phyloP scores from a whole-genome alignment of 1,140 invertebrate species.

The Artemia franciscana region DNA sequence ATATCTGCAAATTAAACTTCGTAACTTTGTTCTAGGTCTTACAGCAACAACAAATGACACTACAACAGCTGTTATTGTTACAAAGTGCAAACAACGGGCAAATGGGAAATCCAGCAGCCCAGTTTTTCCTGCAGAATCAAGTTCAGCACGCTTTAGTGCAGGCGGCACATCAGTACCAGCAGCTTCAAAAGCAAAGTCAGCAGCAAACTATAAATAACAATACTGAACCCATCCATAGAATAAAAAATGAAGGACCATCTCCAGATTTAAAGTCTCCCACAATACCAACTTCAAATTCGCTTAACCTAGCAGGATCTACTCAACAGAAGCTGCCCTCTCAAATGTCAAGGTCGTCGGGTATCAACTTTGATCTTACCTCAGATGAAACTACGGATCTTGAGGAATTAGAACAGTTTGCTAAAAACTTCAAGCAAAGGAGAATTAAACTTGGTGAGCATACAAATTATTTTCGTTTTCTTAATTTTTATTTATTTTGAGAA shows the following conservation, averaged over 20 bases:
- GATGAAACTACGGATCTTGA: conserved; percentile 86
- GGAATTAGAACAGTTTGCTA: conserved; percentile 86
- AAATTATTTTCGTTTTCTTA: too few relatives aligned
- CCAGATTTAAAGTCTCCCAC: conserved; percentile 11
- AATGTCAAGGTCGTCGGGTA: conserved; percentile 13
- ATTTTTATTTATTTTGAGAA: too few relatives aligned
- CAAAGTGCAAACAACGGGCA: conserved; percentile 26
- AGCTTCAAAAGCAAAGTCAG: conserved; percentile 47
- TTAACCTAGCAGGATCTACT: conserved; percentile 19
- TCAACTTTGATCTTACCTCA: conserved; percentile 42
- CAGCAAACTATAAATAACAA: conserved; percentile 15
- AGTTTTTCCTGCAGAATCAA: conserved; percentile 57
- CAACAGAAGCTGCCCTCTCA: conserved; percentile 5
- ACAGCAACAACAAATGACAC: conserved; percentile 33
- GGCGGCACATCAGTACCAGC: conserved; percentile 55
- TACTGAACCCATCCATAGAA: conserved; percentile 15
- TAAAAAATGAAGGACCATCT: background rate
- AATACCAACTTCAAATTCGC: conserved; percentile 19
- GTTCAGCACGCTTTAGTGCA: conserved; percentile 52
- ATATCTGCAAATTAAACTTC: too few relatives aligned
- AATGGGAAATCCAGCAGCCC: conserved; percentile 33
- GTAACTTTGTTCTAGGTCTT: conserved; percentile 21
- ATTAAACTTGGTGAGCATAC: conserved; percentile 55
- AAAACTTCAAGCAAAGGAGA: conserved; percentile 81
- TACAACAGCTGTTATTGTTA: conserved; percentile 48